Evolutionary conservation across 2,888 invertebrate species (phyloP).

Genomic region (Phragmatobia fuliginosa): DNA sequence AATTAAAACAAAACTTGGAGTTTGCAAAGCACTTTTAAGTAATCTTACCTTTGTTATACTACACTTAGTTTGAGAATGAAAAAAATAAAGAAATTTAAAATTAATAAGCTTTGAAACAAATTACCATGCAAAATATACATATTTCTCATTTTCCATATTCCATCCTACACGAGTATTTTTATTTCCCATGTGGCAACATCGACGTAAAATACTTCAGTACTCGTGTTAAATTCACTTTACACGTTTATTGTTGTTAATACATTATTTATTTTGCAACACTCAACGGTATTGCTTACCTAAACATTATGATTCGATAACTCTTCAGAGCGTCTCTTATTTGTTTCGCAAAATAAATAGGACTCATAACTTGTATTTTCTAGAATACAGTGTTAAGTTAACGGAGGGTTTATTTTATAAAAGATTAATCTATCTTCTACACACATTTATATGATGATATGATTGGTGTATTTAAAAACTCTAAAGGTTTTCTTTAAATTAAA

Average conservation of each 20-base stretch:
- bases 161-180: background rate
- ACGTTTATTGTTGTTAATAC: background rate
- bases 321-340: background rate
- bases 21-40: slow-evolving; percentile 9
- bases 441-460: too few species aligned
- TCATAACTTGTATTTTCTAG: background rate
- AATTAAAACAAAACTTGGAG: slow-evolving; percentile 4
- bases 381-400: background rate
- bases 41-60: background rate
- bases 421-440: background rate
- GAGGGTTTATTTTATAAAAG: background rate
- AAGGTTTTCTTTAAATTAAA: too few species aligned
- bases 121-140: background rate
- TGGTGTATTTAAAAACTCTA: background rate
- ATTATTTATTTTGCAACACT: slow-evolving; percentile 3
- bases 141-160: background rate
- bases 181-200: slow-evolving; percentile 4
- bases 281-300: background rate
- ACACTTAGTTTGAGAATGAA: background rate
- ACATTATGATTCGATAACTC: background rate
- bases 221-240: background rate
- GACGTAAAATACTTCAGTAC: background rate
- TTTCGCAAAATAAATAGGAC: background rate
- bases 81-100: background rate
- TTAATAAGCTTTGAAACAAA: background rate